Evolutionary conservation across 2,113 vertebrate genomes (phyloP).

Genomic region (Lophotis ruficrista): DNA sequence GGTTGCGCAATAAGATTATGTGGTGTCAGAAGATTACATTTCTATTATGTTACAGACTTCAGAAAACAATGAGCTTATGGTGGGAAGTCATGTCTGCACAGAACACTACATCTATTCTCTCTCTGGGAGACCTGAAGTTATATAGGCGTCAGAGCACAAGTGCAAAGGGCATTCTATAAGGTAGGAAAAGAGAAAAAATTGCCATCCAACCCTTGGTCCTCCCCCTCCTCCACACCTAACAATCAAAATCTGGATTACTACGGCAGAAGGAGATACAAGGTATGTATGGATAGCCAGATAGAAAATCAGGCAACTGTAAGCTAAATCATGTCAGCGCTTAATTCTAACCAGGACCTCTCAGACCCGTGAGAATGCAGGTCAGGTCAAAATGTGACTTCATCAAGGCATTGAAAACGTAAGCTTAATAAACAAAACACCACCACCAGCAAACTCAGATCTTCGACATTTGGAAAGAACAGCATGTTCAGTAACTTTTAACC

Average conservation of each 20-base stretch:
- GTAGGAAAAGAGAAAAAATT: background rate
- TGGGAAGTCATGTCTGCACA: background rate
- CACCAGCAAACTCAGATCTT: background rate
- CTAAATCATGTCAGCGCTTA: background rate
- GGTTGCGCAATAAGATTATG: background rate
- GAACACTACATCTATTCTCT: background rate
- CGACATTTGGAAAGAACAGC: background rate
- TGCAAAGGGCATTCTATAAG: background rate
- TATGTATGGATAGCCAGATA: background rate
- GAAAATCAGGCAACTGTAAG: background rate
- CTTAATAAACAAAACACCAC: background rate
- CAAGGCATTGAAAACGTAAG: background rate
- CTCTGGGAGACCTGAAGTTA: background rate
- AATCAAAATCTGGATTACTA: background rate
- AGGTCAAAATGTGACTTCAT: background rate
- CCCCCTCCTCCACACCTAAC: accelerated
- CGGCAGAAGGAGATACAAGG: background rate
- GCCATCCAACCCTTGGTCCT: too few species aligned
- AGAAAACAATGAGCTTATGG: background rate
- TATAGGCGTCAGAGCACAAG: background rate
- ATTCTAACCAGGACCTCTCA: background rate
- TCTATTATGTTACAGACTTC: background rate
- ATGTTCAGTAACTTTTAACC: background rate
- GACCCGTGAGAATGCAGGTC: background rate
- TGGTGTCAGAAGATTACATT: background rate